These are phyloP conservation scores for Crioceris asparagi DNA, from an alignment of 2,888 invertebrate genomes.

Conservation along the genomic window DNA sequence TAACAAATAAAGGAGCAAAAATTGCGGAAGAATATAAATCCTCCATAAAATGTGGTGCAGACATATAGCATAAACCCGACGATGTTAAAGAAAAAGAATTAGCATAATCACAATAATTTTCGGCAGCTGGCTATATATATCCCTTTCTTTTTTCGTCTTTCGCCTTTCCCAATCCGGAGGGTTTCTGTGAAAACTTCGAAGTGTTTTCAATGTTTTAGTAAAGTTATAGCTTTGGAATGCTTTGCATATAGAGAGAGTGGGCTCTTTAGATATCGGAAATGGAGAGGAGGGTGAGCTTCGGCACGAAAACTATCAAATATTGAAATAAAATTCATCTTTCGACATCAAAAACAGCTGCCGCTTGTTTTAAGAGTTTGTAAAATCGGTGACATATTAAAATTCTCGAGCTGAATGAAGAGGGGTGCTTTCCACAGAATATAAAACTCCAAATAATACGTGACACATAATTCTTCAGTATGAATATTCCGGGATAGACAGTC, in stretches of 20 bases:
- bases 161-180: conserved; percentile 16
- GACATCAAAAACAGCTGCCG: conserved; percentile 41
- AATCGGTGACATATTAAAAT: conserved; percentile 41
- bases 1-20: conserved; percentile 8
- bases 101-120: conserved; percentile 54
- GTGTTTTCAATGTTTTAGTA: conserved; percentile 38
- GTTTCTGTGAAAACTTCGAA: conserved; percentile 36
- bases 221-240: conserved; percentile 39
- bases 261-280: conserved; percentile 21
- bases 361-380: conserved; percentile 42
- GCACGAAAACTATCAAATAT: conserved; percentile 42
- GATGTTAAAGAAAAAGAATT: conserved; percentile 41
- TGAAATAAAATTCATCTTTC: conserved; percentile 43
- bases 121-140: conserved; percentile 50
- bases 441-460: conserved; percentile 3
- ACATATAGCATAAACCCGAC: conserved; percentile 19
- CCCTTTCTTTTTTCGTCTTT: conserved; percentile 40
- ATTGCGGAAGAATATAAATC: conserved; percentile 16
- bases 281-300: conserved; percentile 25
- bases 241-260: conserved; percentile 38
- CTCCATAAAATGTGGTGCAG: conserved; percentile 19
- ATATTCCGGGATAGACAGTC: neutral
- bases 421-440: conserved; percentile 1
- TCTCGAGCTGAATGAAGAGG: conserved; percentile 30
- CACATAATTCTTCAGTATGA: neutral